Base-by-base conservation (phyloP, 2,888 invertebrate species). In the Pasiphila rectangulata region DNA sequence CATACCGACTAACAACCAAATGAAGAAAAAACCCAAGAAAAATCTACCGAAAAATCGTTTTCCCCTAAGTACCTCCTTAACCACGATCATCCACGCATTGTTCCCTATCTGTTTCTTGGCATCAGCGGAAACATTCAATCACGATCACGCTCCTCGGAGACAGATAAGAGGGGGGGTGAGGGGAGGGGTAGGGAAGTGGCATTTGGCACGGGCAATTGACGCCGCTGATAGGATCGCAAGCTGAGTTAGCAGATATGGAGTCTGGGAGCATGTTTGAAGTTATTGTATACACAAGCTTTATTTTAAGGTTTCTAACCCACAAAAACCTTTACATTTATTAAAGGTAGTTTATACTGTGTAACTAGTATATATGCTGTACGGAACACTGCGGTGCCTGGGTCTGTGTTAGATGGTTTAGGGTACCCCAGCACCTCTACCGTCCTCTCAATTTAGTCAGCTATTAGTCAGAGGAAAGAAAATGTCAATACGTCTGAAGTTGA, bases 191-290 rank as follows among this genome's bases (percentile, higher is more conserved):
- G 64, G 82, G 78, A 82, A 81, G 85, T 83, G 83, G 84, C 83
- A 83, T 87, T 86, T 88, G 89, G 89, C 89, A 89, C 89, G 88
- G 84, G 89, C 89, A 87, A 89, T 89, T 89, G 89, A 88, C 86
- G 86, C 74, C 75, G 69, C 80, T 89, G 89, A 89, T 89, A 89
- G 86, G 79, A 89, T 89, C 89, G 81, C 70, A 70, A 78, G 86
- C 87, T 88, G 86, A 86, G 75, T 75, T 78, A 72, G 87, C 87
- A 84, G 72, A 76, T 74, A 66, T 69, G 64, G 72, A 79, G 48
- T 23, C 35, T 29, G 20, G 24, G 21, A 40, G 39, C 21, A 4
- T 2, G 32, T n/a, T 1, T 4, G 16, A 9, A 6, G 9, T 32
- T 32, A n/a, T n/a, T n/a, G n/a, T n/a, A n/a, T n/a, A n/a, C n/a